A percentile compares a stretch with the other conserved stretches of the same genome.
phyloP scores from a whole-genome alignment of 2,797 vertebrate species.

The Sebastes hubbsi region DNA sequence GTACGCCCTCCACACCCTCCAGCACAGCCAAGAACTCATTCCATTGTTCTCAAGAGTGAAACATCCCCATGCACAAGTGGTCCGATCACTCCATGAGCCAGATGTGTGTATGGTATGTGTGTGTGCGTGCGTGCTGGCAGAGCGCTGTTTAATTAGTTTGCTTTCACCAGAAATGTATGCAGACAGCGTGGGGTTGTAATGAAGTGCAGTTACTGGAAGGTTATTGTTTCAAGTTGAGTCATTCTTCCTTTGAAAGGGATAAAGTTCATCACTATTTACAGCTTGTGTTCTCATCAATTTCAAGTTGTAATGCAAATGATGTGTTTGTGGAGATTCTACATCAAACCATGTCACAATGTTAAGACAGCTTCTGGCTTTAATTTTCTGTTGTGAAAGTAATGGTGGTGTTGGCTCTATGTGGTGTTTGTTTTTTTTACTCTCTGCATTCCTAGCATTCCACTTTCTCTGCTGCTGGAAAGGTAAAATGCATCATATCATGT shows the following conservation, averaged over 20 bases:
- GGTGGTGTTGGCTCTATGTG: background rate
- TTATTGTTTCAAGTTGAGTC: slow-evolving; percentile 5
- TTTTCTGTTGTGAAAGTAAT: no score
- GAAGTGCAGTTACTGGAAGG: slow-evolving; percentile 24
- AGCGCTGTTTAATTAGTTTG: background rate
- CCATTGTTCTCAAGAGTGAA: slow-evolving; percentile 75
- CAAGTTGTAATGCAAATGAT: background rate
- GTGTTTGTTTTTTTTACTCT: background rate
- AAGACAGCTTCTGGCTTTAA: background rate
- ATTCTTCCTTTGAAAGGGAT: background rate
- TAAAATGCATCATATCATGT: background rate
- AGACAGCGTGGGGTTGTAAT: background rate
- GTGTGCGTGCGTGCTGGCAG: background rate
- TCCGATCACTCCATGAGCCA: slow-evolving; percentile 27
- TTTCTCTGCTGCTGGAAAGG: background rate
- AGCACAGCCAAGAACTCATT: slow-evolving; percentile 53
- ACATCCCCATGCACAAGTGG: slow-evolving; percentile 48
- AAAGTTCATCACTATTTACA: background rate
- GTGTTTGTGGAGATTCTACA: background rate
- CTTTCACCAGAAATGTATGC: background rate
- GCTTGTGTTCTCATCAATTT: background rate
- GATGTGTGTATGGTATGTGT: slow-evolving; percentile 25
- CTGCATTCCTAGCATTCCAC: slow-evolving; percentile 30
- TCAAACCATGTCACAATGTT: background rate
- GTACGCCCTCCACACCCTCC: slow-evolving; percentile 58